Percentiles rank a stretch among this genome's conserved stretches.
Conservation (phyloP, 2,113 vertebrate species). For the Thunnus thynnus region DNA sequence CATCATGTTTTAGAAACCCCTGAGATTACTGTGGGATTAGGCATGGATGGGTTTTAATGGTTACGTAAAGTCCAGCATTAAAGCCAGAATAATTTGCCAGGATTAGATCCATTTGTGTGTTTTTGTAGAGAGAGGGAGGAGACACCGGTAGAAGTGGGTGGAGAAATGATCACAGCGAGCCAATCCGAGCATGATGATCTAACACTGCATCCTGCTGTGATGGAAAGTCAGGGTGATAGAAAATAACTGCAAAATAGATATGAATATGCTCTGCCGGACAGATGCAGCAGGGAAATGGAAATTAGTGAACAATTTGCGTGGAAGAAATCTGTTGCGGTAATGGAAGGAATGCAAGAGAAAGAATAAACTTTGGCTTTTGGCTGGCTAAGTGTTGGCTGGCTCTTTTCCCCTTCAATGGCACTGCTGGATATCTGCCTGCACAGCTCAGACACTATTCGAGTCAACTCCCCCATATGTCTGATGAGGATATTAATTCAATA, state of each 20-base stretch:
- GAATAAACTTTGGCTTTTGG: slow-evolving; percentile 24
- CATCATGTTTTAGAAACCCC: slow-evolving; percentile 59
- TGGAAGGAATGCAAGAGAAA: slow-evolving; percentile 51
- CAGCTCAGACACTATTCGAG: slow-evolving; percentile 26
- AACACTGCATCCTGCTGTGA: slow-evolving; percentile 18
- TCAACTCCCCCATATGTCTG: slow-evolving; percentile 38
- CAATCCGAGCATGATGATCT: slow-evolving; percentile 27
- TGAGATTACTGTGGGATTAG: slow-evolving; percentile 86
- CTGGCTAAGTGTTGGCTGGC: slow-evolving; percentile 17
- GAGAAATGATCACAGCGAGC: slow-evolving; percentile 25
- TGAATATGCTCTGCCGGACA: not conserved
- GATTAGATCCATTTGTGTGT: slow-evolving; percentile 81
- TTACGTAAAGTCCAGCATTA: slow-evolving; percentile 86
- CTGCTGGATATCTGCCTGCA: slow-evolving; percentile 40
- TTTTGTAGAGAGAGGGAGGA: slow-evolving; percentile 59
- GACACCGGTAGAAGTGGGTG: slow-evolving; percentile 38
- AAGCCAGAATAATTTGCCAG: slow-evolving; percentile 82
- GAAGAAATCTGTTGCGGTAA: slow-evolving; percentile 12
- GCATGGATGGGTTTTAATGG: slow-evolving; percentile 73
- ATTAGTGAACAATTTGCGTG: not conserved
- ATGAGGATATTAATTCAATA: slow-evolving; percentile 27
- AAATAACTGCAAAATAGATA: slow-evolving; percentile 4
- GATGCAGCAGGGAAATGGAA: not conserved
- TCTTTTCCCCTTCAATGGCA: slow-evolving; percentile 23
- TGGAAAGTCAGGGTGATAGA: slow-evolving; percentile 13